Base-by-base conservation (phyloP, 2,888 invertebrate genomes). In the Caenorhabditis afra region DNA sequence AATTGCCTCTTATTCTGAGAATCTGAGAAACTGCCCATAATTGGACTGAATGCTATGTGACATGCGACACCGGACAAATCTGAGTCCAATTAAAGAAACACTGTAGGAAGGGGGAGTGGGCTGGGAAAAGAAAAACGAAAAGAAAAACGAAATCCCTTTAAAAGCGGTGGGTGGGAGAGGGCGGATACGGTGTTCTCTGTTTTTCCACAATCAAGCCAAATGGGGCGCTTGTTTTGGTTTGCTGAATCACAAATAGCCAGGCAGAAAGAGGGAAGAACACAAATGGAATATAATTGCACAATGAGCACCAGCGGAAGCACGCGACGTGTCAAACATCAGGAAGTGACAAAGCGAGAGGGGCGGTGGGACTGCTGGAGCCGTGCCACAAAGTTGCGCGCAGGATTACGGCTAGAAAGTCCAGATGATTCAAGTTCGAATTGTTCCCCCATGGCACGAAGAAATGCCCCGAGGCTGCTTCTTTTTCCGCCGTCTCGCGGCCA, bases 401-500 rank as follows among this genome's bases (percentile, higher is more conserved):
- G 29, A 29, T 29, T 29, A 29, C 29, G 29, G 29, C 29, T 29
- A 29, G 29, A 29, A 29, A 29, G 29, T 29, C 29, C 29, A 3
- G 29, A 41, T 41, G 14, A 41, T 41, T 41, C 41, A 11, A 14
- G 41, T 41, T 41, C 41, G 11, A 41, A 3, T 41, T 41, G 41
- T 41, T 41, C 41, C 41, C 41, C 12, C 37, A n/a, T 29, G 29
- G 29, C 29, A 29, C 29, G 29, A 41, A 14, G 11, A 41, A 41
- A 14, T 41, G 41, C 41, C 41, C 41, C 14, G 11, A 3, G 41
- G 41, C 12, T 11, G 2, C 11, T 11, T 14, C 3, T 41, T 47
- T 41, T 22, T 62, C 55, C 18, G 50, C 52, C 29, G 29, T n/a
- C n/a, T n/a, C n/a, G n/a, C n/a, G 37, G 37, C 7, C 37, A 37